phyloP scores from a whole-genome alignment of 2,113 vertebrate species.

The Gymnarchus niloticus region DNA sequence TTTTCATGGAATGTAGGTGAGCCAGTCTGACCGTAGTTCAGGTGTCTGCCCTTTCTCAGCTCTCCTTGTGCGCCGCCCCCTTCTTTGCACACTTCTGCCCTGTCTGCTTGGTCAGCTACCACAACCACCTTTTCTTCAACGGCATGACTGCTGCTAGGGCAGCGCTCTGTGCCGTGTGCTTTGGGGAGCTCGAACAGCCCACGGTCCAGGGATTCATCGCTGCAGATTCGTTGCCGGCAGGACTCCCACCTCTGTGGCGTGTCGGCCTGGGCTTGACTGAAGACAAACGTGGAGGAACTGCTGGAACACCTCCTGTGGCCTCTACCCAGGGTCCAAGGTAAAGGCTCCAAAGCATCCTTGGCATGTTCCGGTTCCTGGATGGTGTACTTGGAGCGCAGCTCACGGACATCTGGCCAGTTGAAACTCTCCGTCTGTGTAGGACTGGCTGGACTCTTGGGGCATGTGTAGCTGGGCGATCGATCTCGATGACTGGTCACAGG shows the following conservation, averaged over 20 bases:
- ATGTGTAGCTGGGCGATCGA: not conserved
- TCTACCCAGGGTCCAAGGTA: slow-evolving; percentile 54
- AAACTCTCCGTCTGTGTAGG: slow-evolving; percentile 61
- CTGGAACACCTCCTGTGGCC: slow-evolving; percentile 45
- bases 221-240: slow-evolving; percentile 28
- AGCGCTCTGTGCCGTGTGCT: slow-evolving; percentile 45
- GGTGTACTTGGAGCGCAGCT: slow-evolving; percentile 72
- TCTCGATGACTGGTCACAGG: too few relatives aligned
- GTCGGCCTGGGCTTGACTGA: not conserved
- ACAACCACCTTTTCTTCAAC: slow-evolving; percentile 62
- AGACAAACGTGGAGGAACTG: slow-evolving; percentile 33
- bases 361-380: not conserved
- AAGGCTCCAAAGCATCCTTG: slow-evolving; percentile 17
- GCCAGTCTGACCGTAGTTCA: too few relatives aligned
- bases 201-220: too few relatives aligned
- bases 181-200: slow-evolving; percentile 53
- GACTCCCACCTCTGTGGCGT: not conserved
- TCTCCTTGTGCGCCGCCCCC: too few relatives aligned
- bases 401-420: slow-evolving; percentile 76
- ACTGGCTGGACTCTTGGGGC: slow-evolving; percentile 54
- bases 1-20: slow-evolving; percentile 71
- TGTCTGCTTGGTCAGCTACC: slow-evolving; percentile 47
- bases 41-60: not conserved
- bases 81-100: slow-evolving; percentile 39
- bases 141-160: slow-evolving; percentile 61